Percentiles rank a stretch among this genome's conserved stretches.
phyloP scores from a whole-genome alignment of 2,888 invertebrate genomes.

The Linyphia triangularis region DNA sequence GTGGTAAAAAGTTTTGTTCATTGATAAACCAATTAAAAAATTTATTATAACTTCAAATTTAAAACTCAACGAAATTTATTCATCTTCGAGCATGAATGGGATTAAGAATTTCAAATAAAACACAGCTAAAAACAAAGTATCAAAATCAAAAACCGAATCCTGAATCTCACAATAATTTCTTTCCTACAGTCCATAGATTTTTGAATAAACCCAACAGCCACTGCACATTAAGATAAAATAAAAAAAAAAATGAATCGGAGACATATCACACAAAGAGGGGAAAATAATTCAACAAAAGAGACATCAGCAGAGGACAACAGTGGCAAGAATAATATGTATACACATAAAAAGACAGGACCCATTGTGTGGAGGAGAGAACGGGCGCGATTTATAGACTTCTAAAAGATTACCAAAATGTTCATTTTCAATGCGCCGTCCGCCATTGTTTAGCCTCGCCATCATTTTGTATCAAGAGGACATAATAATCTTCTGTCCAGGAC shows the following conservation, averaged over 20 bases:
- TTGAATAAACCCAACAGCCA: conserved; percentile 10
- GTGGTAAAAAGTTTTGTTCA: no score
- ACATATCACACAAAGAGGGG: not conserved
- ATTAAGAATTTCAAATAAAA: no score
- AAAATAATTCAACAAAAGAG: conserved; percentile 30
- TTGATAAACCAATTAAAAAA: no score
- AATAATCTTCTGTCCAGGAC: conserved; percentile 30
- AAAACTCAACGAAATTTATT: no score
- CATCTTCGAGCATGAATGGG: no score
- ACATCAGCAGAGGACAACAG: not conserved
- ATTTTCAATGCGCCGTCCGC: not conserved
- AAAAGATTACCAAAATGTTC: conserved; percentile 69
- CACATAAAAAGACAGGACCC: conserved; percentile 5
- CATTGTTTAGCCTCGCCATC: conserved; percentile 32
- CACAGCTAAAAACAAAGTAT: no score
- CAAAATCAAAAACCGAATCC: no score
- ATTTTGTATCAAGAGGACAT: conserved; percentile 57
- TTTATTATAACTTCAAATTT: no score
- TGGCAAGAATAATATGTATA: conserved; percentile 4
- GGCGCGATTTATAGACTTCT: conserved; percentile 52
- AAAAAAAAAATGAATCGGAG: not conserved
- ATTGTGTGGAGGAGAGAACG: not conserved
- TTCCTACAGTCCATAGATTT: no score
- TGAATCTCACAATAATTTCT: no score
- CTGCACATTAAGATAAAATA: not conserved